Evolutionary conservation across 2,113 vertebrate genomes (phyloP).

Genomic region (Campylomormyrus tamandua): DNA sequence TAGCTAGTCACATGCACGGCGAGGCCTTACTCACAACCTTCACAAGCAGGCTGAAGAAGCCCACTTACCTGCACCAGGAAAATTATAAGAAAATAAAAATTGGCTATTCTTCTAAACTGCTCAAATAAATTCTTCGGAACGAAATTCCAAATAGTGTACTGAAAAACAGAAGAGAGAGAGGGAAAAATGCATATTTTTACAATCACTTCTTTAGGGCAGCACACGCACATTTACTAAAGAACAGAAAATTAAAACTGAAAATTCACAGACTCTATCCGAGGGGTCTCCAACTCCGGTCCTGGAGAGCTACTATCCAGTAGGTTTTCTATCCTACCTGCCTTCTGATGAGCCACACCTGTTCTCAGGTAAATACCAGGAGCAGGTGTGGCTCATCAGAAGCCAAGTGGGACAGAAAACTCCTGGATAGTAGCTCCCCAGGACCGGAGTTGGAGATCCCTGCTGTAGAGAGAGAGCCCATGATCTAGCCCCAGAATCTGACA

Average conservation of each 20-base stretch:
- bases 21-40: slow-evolving; percentile 10
- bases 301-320: too few species aligned
- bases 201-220: background rate
- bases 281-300: too few species aligned
- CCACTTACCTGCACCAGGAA: slow-evolving; percentile 95
- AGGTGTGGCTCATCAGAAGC: too few species aligned
- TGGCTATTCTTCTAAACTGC: slow-evolving; percentile 97
- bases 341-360: too few species aligned
- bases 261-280: background rate
- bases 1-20: slow-evolving; percentile 18
- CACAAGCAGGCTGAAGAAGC: background rate
- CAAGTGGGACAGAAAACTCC: too few species aligned
- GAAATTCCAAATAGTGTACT: slow-evolving; percentile 98
- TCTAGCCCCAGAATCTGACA: slow-evolving; percentile 16
- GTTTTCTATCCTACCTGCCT: too few species aligned
- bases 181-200: background rate
- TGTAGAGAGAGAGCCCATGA: too few species aligned
- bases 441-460: too few species aligned
- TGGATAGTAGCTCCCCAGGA: too few species aligned
- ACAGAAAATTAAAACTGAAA: background rate
- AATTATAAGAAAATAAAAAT: slow-evolving; percentile 98
- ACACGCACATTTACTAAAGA: background rate
- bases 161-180: slow-evolving; percentile 24
- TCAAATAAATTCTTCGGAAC: slow-evolving; percentile 98
- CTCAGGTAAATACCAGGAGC: too few species aligned